phyloP scores from a whole-genome alignment of 2,113 vertebrate species.

The Strix aluco region DNA sequence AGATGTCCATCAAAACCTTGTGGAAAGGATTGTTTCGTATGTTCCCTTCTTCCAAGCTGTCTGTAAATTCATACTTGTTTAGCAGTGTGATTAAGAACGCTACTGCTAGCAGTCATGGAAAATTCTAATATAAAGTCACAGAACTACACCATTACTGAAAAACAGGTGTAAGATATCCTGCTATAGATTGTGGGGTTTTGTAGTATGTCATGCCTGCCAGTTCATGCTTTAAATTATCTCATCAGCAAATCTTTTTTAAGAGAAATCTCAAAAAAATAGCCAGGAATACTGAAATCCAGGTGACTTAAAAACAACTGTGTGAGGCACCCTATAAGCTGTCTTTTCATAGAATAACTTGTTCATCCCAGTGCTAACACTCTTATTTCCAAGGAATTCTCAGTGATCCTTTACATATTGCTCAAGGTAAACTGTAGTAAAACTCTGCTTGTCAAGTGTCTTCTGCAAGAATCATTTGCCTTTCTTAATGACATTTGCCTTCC shows the following conservation, averaged over 20 bases:
- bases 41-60: background rate
- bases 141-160: background rate
- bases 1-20: background rate
- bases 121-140: background rate
- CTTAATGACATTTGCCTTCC: background rate
- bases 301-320: background rate
- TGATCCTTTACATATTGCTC: background rate
- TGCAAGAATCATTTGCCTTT: background rate
- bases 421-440: background rate
- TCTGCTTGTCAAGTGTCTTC: background rate
- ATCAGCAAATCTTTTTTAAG: background rate
- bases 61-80: background rate
- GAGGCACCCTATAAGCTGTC: background rate
- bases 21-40: background rate
- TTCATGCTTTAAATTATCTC: background rate
- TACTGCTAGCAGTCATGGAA: background rate
- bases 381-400: background rate
- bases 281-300: background rate
- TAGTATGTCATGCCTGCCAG: too few relatives aligned
- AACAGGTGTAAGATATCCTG: background rate
- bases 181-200: background rate
- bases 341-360: background rate
- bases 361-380: background rate
- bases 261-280: background rate
- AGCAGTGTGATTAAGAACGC: background rate